Base-by-base conservation (phyloP, 2,113 vertebrate species). In the Argyrosomus japonicus region DNA sequence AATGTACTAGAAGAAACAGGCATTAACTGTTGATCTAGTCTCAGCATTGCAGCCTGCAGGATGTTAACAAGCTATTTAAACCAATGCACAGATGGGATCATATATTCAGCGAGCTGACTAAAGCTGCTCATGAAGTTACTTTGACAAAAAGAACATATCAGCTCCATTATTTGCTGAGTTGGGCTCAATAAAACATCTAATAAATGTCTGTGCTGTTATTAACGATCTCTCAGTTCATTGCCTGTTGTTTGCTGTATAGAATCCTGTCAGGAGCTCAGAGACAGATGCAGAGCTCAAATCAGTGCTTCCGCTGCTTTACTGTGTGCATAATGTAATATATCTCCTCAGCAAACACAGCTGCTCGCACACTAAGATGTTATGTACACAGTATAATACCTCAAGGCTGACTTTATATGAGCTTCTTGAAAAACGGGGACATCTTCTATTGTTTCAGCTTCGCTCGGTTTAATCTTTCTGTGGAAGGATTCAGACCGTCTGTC, bases 281-380 rank as follows among this genome's bases (percentile, higher is more conserved):
- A 64, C 67, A 57, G 65, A 56, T 64, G 27, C 6, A 76, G 40
- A 56, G 14, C 65, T 61, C 15, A 61, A 3, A 69, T 51, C 56
- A 32, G 75, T 47, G 51, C 36, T n/a, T 56, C 9, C 29, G 19
- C 29, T 54, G 13, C 53, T 53, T 19, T 9, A 40, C 19, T 25
- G 50, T 77, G 17, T 67, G 51, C 74, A 65, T 65, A 65, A 68
- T 61, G 58, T 11, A 68, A 48, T 58, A 60, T 32, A 70, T 36
- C 67, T 72, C 60, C 67, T 58, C 64, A 56, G 58, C 80, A 76
- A 51, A 82, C 72, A 76, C 80, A 76, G 60, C 57, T 65, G 67
- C 12, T 18, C 40, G 9, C 67, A 58, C 67, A 54, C 32, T 57
- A 25, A 65, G 14, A 54, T 15, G 65, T 57, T 67, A 13, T 63